Base-by-base conservation (phyloP, 2,113 vertebrate genomes). In the Thalassarche chlororhynchos region DNA sequence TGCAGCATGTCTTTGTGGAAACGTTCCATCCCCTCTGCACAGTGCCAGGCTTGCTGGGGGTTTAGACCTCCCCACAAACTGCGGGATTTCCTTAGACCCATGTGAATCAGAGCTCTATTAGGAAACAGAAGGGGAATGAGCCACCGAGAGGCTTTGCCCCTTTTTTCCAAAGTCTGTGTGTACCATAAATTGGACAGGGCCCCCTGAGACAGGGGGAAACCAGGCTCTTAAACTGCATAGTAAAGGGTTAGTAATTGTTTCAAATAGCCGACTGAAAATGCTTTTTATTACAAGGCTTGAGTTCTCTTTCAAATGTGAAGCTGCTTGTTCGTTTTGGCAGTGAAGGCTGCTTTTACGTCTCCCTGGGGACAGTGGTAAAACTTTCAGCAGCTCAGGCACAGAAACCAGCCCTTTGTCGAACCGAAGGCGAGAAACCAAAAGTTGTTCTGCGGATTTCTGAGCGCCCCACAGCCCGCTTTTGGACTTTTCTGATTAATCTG, bases 221-320 rank as follows among this genome's bases (percentile, higher is more conserved):
- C 62, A 92, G 69, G 85, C 75, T 93, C 74, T 83, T 93, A 88
- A 97, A 97, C 79, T 0, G 7, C 89, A 6, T 36, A 55, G 51
- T 91, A 89, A 93, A 90, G 79, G 18, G n/a, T 86, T 85, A 78
- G 82, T 91, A 97, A 97, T 97, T 96, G 91, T 95, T 91, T 93
- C 81, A 90, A 96, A 93, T 36, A 93, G 91, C 78, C 3, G 5
- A 34, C 75, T 87, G 76, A 79, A 97, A 93, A 79, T 47, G 69
- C 58, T 87, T 86, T 93, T 94, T 92, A 70, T 89, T 91, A 52
- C 9, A 14, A 83, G 71, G 36, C 70, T 76, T 44, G 75, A 70
- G 66, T 66, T 80, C 46, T 60, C 81, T 93, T 91, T 97, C 89
- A 93, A 57, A 85, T 87, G 60, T 77, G 87, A 81, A 91, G 64